Evolutionary conservation across 2,888 invertebrate species (phyloP), one percentile per base, ranked within the genome.

Genomic region (Oasisia sp.): DNA sequence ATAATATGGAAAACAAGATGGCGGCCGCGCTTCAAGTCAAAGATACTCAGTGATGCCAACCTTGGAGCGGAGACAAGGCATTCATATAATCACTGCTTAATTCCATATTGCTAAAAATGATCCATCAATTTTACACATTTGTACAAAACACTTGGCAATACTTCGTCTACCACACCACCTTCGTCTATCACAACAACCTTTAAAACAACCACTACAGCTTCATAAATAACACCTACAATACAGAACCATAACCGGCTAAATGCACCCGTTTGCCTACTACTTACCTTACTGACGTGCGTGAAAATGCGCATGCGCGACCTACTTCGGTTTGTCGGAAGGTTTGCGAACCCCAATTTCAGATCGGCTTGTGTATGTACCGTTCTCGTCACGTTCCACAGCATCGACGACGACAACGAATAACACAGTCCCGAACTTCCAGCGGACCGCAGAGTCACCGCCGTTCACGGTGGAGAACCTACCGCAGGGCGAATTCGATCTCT

Each of bases 401-500:
- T 74, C 74, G 74, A 27, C 74, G 74, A 74, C 19, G 27, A 27
- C 74, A 74, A 0, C n/a, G 27, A 74, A 74, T 74, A 27, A 4
- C 0, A 74, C 74, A 74, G 27, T 74, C 19, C 74, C 74, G n/a
- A 74, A 27, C 7, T 74, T 74, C 74, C 74, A 74, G n/a, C 74
- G 74, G 27, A 74, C 74, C 1, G 74, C 74, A 0, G 74, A 27
- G 74, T 74, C 74, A 19, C 74, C 74, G 27, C 74, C 74, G 27
- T 74, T 74, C 74, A 74, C 74, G n/a, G 74, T 74, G 27, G 74
- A 74, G 74, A 74, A 74, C n/a, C 74, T 74, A 7, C 74, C 74
- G 74, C 27, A 19, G 5, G 74, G 74, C 5, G 74, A 74, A 14
- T 19, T 74, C 56, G 94, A 94, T 90, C 91, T 92, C 89, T 93